Evolutionary conservation across 2,888 invertebrate species (phyloP).

Genomic region (Tinea trinotella): DNA sequence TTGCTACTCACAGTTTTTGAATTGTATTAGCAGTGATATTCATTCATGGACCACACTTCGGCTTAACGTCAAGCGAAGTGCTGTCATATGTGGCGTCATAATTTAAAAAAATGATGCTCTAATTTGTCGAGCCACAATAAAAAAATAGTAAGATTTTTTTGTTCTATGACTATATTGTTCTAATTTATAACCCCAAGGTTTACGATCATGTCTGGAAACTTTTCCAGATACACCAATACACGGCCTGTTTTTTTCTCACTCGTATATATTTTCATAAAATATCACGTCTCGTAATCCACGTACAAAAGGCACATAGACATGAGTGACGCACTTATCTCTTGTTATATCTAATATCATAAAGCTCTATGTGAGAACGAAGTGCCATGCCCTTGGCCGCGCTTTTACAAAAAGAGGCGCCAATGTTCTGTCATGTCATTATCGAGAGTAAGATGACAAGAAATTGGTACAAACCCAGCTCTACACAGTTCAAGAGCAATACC

Average conservation of each 20-base stretch:
- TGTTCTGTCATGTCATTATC: no score
- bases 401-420: slow-evolving; percentile 8
- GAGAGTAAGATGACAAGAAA: background rate
- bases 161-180: no score
- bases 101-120: no score
- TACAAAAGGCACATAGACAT: slow-evolving; percentile 57
- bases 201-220: background rate
- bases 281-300: slow-evolving; percentile 64
- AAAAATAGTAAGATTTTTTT: no score
- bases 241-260: slow-evolving; percentile 29
- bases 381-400: slow-evolving; percentile 7
- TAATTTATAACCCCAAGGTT: no score
- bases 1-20: no score
- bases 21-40: no score
- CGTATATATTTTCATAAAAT: slow-evolving; percentile 48
- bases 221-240: slow-evolving; percentile 4
- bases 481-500: no score
- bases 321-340: slow-evolving; percentile 56
- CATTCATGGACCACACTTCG: no score
- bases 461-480: background rate
- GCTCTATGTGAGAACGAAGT: slow-evolving; percentile 34
- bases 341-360: slow-evolving; percentile 59
- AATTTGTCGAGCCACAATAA: no score
- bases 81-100: no score
- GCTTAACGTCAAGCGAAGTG: no score